These are phyloP conservation scores for Drosophila mayaguana DNA, from an alignment of 2,888 invertebrate species.

Conservation along the genomic window DNA sequence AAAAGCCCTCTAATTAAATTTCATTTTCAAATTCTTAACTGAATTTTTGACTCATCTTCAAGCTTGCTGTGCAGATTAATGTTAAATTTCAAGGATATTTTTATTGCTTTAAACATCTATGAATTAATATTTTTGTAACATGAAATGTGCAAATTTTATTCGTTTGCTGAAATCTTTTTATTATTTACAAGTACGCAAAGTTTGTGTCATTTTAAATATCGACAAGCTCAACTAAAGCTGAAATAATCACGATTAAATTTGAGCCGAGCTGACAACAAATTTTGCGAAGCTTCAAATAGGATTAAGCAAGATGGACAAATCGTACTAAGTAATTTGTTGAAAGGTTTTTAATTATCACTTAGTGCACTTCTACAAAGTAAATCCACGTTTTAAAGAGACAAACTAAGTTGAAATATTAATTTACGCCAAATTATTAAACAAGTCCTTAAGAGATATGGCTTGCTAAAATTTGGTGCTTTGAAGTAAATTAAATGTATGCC, in stretches of 20 bases:
- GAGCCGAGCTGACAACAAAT: not conserved
- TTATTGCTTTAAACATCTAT: not conserved
- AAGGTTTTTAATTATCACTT: not conserved
- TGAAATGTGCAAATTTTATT: not conserved
- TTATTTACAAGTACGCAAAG: not conserved
- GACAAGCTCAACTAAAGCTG: not conserved
- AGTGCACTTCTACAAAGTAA: not conserved
- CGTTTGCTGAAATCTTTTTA: too few species aligned
- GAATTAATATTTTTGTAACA: not conserved
- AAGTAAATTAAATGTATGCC: not conserved
- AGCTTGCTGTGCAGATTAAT: not conserved
- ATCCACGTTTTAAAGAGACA: not conserved
- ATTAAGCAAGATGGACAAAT: not conserved
- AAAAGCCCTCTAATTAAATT: conserved; percentile 58
- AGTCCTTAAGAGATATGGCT: too few species aligned
- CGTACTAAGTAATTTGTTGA: not conserved
- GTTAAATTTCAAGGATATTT: not conserved
- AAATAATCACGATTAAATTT: not conserved
- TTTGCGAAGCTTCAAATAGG: not conserved
- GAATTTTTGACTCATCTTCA: not conserved
- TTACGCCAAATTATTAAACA: not conserved
- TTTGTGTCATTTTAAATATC: not conserved
- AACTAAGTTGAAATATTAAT: not conserved
- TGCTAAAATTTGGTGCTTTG: not conserved
- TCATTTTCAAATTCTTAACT: conserved; percentile 5